Conservation (phyloP, 2,797 vertebrate species). For the Valencia hispanica region DNA sequence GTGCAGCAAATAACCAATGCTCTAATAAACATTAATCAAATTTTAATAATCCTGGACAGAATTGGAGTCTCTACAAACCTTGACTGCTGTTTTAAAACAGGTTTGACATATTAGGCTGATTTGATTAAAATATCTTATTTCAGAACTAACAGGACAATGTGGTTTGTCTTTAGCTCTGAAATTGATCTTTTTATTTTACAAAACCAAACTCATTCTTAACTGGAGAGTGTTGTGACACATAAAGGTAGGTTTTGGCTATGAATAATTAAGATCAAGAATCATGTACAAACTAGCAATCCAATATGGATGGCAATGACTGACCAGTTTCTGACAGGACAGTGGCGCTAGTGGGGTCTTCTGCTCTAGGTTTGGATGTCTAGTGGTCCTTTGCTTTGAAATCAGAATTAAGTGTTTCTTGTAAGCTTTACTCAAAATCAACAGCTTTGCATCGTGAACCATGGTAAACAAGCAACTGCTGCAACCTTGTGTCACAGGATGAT, state of each 20-base stretch:
- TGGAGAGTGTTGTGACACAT: too few relatives aligned
- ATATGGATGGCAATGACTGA: too few relatives aligned
- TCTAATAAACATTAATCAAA: neutral
- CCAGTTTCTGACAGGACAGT: too few relatives aligned
- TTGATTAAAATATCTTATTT: neutral
- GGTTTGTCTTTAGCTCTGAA: too few relatives aligned
- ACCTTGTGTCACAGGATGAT: neutral
- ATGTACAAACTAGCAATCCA: too few relatives aligned
- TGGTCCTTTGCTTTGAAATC: too few relatives aligned
- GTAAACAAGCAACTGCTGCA: neutral
- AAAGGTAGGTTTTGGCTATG: too few relatives aligned
- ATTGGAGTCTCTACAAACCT: neutral
- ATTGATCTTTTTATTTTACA: neutral
- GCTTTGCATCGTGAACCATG: neutral
- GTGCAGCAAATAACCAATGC: too few relatives aligned
- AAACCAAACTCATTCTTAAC: neutral
- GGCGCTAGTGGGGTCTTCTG: too few relatives aligned
- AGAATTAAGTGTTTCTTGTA: too few relatives aligned
- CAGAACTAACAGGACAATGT: neutral
- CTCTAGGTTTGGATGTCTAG: too few relatives aligned
- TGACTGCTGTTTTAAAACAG: neutral
- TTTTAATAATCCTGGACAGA: neutral
- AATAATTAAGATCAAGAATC: too few relatives aligned
- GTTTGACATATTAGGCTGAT: neutral
- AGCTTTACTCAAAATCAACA: neutral